phyloP scores from a whole-genome alignment of 2,888 invertebrate species.

The Elmis aenea region DNA sequence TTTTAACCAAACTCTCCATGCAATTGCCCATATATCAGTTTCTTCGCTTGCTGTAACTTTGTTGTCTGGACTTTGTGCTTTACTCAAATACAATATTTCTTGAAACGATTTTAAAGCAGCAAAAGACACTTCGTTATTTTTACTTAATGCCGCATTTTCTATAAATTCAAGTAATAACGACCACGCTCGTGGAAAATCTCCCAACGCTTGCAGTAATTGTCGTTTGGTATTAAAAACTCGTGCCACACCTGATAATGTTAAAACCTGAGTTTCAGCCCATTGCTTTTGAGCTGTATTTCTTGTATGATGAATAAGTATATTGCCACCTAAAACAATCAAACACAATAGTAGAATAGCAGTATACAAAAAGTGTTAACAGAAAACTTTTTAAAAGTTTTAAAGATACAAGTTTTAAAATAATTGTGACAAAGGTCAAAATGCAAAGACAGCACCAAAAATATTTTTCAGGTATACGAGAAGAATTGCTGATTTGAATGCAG shows the following conservation, averaged over 20 bases:
- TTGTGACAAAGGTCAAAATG: no score
- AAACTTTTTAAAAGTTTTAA: no score
- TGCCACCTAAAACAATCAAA: slow-evolving; percentile 53
- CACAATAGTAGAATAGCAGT: not conserved
- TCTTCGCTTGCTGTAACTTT: slow-evolving; percentile 43
- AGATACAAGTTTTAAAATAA: no score
- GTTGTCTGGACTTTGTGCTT: slow-evolving; percentile 46
- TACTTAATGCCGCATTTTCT: slow-evolving; percentile 84
- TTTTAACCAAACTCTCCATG: slow-evolving; percentile 83
- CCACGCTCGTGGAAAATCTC: slow-evolving; percentile 94
- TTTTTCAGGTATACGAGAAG: no score
- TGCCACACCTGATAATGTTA: slow-evolving; percentile 87
- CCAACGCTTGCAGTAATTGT: slow-evolving; percentile 73
- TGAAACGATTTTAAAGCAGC: slow-evolving; percentile 96
- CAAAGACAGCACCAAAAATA: no score
- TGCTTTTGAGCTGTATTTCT: slow-evolving; percentile 98
- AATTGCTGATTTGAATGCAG: no score
- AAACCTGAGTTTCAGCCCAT: slow-evolving; percentile 96
- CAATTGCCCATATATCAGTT: slow-evolving; percentile 69
- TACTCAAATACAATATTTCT: slow-evolving; percentile 77
- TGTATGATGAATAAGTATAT: slow-evolving; percentile 96
- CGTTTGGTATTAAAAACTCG: slow-evolving; percentile 89
- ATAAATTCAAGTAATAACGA: slow-evolving; percentile 88
- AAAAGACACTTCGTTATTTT: slow-evolving; percentile 93
- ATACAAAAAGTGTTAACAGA: no score